Percentiles rank a stretch among this genome's conserved stretches.
These are phyloP conservation scores for Macropodus opercularis DNA, from an alignment of 2,797 vertebrate genomes.

Conservation along the genomic window DNA sequence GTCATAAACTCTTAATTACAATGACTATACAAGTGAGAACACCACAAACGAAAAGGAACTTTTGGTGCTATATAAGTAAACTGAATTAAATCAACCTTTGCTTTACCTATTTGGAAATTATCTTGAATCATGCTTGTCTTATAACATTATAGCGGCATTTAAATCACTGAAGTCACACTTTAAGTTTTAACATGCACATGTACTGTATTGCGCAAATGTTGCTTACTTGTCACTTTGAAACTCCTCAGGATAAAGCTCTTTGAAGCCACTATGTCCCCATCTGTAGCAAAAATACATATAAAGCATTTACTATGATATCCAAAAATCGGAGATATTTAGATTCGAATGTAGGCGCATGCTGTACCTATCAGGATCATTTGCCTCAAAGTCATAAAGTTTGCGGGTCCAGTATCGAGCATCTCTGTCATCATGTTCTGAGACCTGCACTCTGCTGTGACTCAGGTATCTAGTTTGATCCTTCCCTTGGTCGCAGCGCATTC, in stretches of 20 bases:
- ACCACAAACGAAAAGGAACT: no score
- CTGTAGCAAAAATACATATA: conserved; percentile 74
- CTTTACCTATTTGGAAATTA: background rate
- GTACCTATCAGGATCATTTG: conserved; percentile 93
- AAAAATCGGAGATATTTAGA: background rate
- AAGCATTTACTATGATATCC: background rate
- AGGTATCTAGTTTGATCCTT: conserved; percentile 79
- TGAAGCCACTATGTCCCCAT: conserved; percentile 98
- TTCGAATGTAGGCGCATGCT: background rate
- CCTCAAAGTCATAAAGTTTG: conserved; percentile 94
- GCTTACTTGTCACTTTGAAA: conserved; percentile 90
- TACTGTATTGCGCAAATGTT: no score
- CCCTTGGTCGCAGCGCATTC: conserved; percentile 92
- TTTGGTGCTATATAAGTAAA: no score
- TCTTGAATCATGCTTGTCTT: background rate
- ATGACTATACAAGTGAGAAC: background rate
- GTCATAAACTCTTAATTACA: background rate
- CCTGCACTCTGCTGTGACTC: conserved; percentile 66
- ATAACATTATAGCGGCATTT: background rate
- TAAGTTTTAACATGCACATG: conserved; percentile 3
- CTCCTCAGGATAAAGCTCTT: conserved; percentile 96
- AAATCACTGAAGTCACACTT: background rate
- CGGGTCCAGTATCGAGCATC: conserved; percentile 91
- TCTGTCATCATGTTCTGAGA: conserved; percentile 84
- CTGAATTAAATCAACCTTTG: no score